Evolutionary conservation across 2,113 vertebrate species (phyloP).

Genomic region (Phocoena sinus): DNA sequence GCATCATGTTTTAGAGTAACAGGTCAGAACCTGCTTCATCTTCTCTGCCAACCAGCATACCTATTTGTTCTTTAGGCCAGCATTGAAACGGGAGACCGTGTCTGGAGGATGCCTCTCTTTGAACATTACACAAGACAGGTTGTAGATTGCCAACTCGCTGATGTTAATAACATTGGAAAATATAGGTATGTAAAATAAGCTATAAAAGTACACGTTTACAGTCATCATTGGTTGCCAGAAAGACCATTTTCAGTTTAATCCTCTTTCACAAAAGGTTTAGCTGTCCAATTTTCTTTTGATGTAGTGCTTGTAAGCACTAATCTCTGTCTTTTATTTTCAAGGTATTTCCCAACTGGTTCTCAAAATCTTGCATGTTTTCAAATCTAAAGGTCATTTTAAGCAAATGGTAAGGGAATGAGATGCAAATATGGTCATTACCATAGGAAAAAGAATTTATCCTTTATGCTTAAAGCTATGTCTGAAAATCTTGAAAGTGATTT

Average conservation of each 20-base stretch:
- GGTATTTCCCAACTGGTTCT: neutral
- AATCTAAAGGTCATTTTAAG: neutral
- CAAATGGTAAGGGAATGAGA: neutral
- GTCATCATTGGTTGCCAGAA: neutral
- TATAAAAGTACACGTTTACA: neutral
- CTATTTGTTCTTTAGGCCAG: slow-evolving; percentile 84
- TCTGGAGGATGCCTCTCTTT: slow-evolving; percentile 99
- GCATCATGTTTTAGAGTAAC: neutral
- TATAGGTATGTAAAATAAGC: slow-evolving; percentile 83
- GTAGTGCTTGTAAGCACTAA: neutral
- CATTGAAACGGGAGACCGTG: slow-evolving; percentile 92
- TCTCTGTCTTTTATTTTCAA: slow-evolving; percentile 33
- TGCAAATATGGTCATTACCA: neutral
- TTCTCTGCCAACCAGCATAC: accelerated
- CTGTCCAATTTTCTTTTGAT: neutral
- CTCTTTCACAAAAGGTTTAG: neutral
- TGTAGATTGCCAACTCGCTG: slow-evolving; percentile 93
- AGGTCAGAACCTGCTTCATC: neutral
- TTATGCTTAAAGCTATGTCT: neutral
- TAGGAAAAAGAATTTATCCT: neutral
- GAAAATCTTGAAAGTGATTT: neutral
- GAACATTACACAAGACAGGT: slow-evolving; percentile 95
- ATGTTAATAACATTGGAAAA: slow-evolving; percentile 96
- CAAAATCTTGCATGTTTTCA: slow-evolving; percentile 5
- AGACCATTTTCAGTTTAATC: neutral